Evolutionary conservation across 2,113 vertebrate genomes (phyloP), one percentile per base, ranked within the genome.

Genomic region (Chaenocephalus aceratus): DNA sequence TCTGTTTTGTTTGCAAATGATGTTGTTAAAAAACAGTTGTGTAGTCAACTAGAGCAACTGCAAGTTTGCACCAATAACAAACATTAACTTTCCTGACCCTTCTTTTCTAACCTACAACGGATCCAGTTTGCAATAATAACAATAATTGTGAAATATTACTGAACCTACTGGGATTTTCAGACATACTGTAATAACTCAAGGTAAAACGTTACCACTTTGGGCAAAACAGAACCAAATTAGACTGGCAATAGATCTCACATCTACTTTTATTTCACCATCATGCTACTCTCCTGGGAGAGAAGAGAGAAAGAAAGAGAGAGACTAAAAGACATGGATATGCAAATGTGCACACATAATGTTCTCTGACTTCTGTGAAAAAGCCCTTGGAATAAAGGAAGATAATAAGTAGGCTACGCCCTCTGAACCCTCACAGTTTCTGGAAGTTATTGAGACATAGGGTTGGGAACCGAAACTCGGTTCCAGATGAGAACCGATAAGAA

Each of bases 221-320:
- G 5, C 23, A 54, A 69, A 44, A 57, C 61, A 53, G 16, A 72
- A 44, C 15, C 3, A 68, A 79, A 72, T 11, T 10, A 48, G 30
- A 3, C 30, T 30, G 30, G 3, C 30, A 30, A 30, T 54, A 78
- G 15, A 80, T 59, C 44, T 63, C 10, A 67, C 83, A 57, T 48
- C 3, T 45, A 67, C 66, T 52, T 75, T 71, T 72, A 45, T 80
- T 76, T 59, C 52, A 60, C 77, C 60, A 65, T n/a, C 59, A 49
- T 30, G 13, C 41, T 44, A 16, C n/a, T 71, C 59, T 66, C 30
- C 30, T 30, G 30, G 30, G 30, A 30, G 30, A 30, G 30, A 30
- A 30, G 12, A 30, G 23, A 57, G 23, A 52, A 14, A 52, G 49
- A 52, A 7, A 57, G 23, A 52, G 49, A 52, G 49, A 2, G 4